Evolutionary conservation across 2,113 vertebrate species (phyloP).

Genomic region (Vulpes ferrilata): DNA sequence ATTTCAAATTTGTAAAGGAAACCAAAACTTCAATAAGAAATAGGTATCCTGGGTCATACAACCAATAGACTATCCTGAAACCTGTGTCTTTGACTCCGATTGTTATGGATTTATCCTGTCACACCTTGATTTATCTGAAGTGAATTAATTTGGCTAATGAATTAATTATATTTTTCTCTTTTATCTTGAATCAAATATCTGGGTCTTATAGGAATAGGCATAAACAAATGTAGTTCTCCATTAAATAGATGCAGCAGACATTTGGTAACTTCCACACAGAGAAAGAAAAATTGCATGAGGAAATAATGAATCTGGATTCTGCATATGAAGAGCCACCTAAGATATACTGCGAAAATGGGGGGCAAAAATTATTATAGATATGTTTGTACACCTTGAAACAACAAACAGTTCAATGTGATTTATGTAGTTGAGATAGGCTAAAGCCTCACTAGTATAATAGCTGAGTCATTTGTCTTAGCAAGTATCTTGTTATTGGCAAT

Average conservation of each 20-base stretch:
- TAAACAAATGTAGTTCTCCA: constrained; percentile 11
- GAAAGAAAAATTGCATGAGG: constrained; percentile 9
- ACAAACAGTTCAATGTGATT: constrained; percentile 85
- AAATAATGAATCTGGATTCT: constrained; percentile 51
- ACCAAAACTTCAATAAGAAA: background rate
- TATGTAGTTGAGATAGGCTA: constrained; percentile 87
- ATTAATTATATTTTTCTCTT: constrained; percentile 21
- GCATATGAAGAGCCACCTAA: constrained; percentile 49
- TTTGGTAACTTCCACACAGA: constrained; percentile 33
- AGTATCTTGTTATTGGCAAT: constrained; percentile 91
- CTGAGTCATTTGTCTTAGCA: constrained; percentile 90
- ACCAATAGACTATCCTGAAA: background rate
- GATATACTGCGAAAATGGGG: constrained; percentile 49
- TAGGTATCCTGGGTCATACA: background rate
- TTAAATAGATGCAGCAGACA: background rate
- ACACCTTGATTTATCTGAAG: background rate
- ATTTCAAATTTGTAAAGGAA: background rate
- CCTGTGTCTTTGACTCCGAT: background rate
- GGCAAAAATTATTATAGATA: constrained; percentile 82
- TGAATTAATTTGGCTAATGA: constrained; percentile 62
- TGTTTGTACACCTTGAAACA: constrained; percentile 85
- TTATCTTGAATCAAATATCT: constrained; percentile 51
- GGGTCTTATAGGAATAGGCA: constrained; percentile 35
- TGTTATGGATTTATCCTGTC: background rate
- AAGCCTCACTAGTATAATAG: constrained; percentile 86